Evolutionary conservation across 2,113 vertebrate species (phyloP).

Genomic region (Boleophthalmus pectinirostris): DNA sequence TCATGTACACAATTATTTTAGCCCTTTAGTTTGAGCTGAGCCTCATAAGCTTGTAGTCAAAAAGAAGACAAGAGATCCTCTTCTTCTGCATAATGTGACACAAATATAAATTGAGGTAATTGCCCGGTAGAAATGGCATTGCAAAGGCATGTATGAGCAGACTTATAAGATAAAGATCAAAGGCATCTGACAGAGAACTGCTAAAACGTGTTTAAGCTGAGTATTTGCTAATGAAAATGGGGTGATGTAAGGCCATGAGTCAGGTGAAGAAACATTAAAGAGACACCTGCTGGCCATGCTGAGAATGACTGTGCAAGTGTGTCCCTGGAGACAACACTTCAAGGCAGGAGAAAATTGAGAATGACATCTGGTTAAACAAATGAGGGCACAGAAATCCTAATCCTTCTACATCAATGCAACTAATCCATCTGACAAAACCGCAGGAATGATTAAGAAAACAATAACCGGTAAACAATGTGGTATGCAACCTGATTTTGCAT

Average conservation of each 20-base stretch:
- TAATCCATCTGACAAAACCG: not conserved
- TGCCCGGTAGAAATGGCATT: not conserved
- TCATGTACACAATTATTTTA: not conserved
- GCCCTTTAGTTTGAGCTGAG: not conserved
- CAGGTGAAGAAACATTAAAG: not conserved
- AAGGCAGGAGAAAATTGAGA: not conserved
- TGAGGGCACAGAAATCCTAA: not conserved
- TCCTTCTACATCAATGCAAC: not conserved
- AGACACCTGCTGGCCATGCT: not conserved
- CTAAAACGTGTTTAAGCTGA: not conserved
- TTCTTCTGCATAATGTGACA: not conserved
- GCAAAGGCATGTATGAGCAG: not conserved
- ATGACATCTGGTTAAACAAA: not conserved
- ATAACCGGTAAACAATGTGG: not conserved
- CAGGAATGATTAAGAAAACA: not conserved
- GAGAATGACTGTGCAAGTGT: not conserved
- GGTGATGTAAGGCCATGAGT: not conserved
- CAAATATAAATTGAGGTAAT: not conserved
- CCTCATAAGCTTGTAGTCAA: not conserved
- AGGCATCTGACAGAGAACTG: not conserved
- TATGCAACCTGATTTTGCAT: not conserved
- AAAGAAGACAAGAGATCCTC: not conserved
- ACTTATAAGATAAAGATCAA: slow-evolving; percentile 2
- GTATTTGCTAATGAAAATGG: slow-evolving; percentile 8
- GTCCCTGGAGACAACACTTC: not conserved